Conservation (phyloP, 1,140 invertebrate genomes). For the Charaxes varanes region DNA sequence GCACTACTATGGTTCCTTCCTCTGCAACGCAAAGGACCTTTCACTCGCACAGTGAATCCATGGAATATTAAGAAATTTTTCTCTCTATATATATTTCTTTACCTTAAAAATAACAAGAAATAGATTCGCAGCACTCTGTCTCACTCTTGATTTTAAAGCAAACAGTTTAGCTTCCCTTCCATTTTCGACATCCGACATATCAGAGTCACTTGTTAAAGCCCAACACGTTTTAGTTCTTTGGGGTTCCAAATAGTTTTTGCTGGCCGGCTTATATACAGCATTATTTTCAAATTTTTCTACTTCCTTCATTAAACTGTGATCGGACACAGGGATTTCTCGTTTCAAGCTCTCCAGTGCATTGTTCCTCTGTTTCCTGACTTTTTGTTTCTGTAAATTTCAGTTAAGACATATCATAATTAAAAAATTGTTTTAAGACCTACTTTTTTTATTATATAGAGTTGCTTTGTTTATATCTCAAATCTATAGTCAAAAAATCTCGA, state of each 20-base stretch:
- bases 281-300: slow-evolving; percentile 56
- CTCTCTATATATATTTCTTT: slow-evolving; percentile 4
- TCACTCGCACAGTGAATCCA: too few species aligned
- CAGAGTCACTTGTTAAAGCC: slow-evolving; percentile 65
- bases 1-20: too few species aligned
- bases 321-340: slow-evolving; percentile 63
- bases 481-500: too few species aligned
- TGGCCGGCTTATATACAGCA: slow-evolving; percentile 52
- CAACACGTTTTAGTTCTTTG: slow-evolving; percentile 37
- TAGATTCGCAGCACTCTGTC: slow-evolving; percentile 65
- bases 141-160: slow-evolving; percentile 57
- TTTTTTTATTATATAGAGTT: background rate
- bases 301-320: slow-evolving; percentile 55
- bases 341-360: slow-evolving; percentile 62
- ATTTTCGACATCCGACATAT: slow-evolving; percentile 66
- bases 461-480: too few species aligned
- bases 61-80: too few species aligned
- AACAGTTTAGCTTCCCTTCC: slow-evolving; percentile 56
- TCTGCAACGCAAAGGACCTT: too few species aligned
- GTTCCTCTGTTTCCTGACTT: slow-evolving; percentile 58
- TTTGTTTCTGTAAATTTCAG: slow-evolving; percentile 51
- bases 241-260: slow-evolving; percentile 46
- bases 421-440: too few species aligned
- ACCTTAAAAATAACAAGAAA: slow-evolving; percentile 65
- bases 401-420: background rate